phyloP scores from a whole-genome alignment of 2,113 vertebrate genomes.

The Tapirus terrestris region DNA sequence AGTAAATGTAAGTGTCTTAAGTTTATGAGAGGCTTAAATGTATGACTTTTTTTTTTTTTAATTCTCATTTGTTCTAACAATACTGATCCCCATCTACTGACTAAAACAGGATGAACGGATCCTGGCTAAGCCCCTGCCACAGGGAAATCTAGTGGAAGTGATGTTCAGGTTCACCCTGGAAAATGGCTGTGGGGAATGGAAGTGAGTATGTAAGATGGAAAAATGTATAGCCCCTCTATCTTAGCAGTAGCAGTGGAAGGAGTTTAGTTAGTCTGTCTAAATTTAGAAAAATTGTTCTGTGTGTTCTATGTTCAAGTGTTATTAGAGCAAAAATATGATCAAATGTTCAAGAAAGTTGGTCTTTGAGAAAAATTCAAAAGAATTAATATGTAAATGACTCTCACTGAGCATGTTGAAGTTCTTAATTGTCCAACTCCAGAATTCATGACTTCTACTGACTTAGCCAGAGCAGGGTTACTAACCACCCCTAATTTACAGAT shows the following conservation, averaged over 20 bases:
- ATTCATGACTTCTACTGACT: constrained; percentile 16
- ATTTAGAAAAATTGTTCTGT: background rate
- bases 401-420: background rate
- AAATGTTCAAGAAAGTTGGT: background rate
- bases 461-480: constrained; percentile 52
- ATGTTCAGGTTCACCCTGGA: background rate
- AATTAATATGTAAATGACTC: background rate
- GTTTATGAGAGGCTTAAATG: constrained; percentile 1
- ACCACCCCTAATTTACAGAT: constrained; percentile 58
- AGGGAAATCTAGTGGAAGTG: background rate
- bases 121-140: background rate
- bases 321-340: constrained; percentile 10
- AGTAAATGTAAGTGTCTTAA: constrained; percentile 25
- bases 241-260: background rate
- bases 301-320: background rate
- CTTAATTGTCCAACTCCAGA: constrained; percentile 28
- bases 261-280: background rate
- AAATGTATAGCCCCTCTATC: background rate
- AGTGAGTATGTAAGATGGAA: constrained; percentile 5
- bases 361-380: constrained; percentile 38
- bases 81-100: background rate
- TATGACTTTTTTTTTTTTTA: background rate
- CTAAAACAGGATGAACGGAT: background rate
- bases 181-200: background rate
- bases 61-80: background rate